Evolutionary conservation across 2,797 vertebrate genomes (phyloP), one percentile per base, ranked within the genome.

Genomic region (Meda fulgida): DNA sequence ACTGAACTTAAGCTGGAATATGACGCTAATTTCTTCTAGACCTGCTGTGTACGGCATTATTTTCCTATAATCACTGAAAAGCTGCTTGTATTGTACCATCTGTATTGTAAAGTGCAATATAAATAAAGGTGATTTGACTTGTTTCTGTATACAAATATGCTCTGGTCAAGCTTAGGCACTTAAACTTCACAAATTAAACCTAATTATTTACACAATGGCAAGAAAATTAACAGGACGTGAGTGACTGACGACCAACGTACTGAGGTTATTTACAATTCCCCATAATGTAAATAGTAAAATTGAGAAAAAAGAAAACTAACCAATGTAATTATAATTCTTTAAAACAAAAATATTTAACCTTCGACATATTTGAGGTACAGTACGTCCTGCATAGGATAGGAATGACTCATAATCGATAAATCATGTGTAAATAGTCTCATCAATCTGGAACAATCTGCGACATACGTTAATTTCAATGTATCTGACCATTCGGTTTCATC

Each of bases 381-480:
- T 23, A 38, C n/a, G 1, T 26, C 16, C 31, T 38, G 1, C 13
- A 9, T 14, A n/a, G 34, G 3, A 9, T 16, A 36, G 34, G 3
- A 58, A 6, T 38, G 3, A 77, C 1, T 18, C 11, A 43, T 60
- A 78, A 60, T 78, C 55, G 3, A 40, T 19, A 1, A 21, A 73
- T 43, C 43, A 2, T 16, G 75, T 13, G 51, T 16, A 23, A 63
- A 63, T 7, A 78, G 3, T 63, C 55, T 78, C 2, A 63, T 43
- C n/a, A 40, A 5, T 81, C 80, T 72, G 19, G 80, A 72, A 72
- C 26, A 72, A 60, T 81, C 51, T 60, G 36, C 31, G 7, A 46
- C 36, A 60, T 13, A 11, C 23, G 66, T 38, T 21, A 4, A 83
- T 31, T 79, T 66, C 8, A 29, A 40, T 14, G 19, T 10, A 18